These are phyloP conservation scores for Plusia festucae DNA, from an alignment of 2,888 invertebrate genomes.

Conservation along the genomic window DNA sequence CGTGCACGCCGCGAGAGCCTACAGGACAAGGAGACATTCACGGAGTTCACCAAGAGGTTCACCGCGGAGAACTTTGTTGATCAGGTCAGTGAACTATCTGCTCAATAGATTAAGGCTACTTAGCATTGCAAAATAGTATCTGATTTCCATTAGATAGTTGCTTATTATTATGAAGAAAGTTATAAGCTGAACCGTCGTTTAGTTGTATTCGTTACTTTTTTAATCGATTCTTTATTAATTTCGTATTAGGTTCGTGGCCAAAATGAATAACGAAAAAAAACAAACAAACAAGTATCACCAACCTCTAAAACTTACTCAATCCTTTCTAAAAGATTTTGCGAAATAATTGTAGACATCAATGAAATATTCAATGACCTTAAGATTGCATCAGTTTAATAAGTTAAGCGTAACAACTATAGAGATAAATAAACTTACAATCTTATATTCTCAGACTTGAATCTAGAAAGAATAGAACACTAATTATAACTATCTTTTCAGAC, in stretches of 20 bases:
- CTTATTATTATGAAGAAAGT: neutral
- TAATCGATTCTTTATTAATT: neutral
- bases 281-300: no score
- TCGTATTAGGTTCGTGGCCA: neutral
- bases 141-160: conserved; percentile 6
- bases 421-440: neutral
- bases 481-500: conserved; percentile 16
- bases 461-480: conserved; percentile 32
- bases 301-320: neutral
- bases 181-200: neutral
- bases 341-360: neutral
- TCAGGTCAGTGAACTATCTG: conserved; percentile 91
- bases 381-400: neutral
- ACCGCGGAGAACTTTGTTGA: conserved; percentile 96
- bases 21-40: conserved; percentile 94
- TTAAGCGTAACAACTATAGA: neutral
- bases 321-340: neutral
- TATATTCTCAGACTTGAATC: conserved; percentile 21
- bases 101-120: conserved; percentile 28
- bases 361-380: conserved; percentile 2
- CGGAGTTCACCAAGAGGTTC: conserved; percentile 95
- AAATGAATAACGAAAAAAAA: neutral
- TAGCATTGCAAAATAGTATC: conserved; percentile 8
- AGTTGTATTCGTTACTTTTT: neutral
- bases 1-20: conserved; percentile 95